Evolutionary conservation across 1,140 invertebrate species (phyloP), one percentile per base, ranked within the genome.

Genomic region (Heliconius melpomene): DNA sequence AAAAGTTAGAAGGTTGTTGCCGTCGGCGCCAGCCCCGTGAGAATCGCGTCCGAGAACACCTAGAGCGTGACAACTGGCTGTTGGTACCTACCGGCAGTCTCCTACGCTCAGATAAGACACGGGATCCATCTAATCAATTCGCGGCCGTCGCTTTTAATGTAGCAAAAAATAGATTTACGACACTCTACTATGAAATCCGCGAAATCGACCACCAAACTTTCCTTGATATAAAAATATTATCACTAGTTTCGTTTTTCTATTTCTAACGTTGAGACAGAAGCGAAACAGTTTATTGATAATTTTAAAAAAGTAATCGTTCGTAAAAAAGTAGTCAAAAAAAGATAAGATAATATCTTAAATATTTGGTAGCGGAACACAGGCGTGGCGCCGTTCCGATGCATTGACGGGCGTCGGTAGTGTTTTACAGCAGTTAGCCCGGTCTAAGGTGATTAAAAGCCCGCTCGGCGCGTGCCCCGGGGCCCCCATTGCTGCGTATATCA

Each of bases 401-500:
- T n/a, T n/a, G n/a, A n/a, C n/a, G n/a, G n/a, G n/a, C n/a, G n/a
- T 85, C 88, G 84, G 86, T 88, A 87, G 88, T 89, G 88, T 87
- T 87, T 86, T 66, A 83, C 78, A 83, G 82, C 84, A 83, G 80
- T 85, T 82, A 82, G 75, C 46, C 60, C 75, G 90, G 88, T 84
- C 88, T 88, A 87, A 90, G 90, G 87, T 92, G 91, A 94, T 94
- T 94, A 94, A 91, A 89, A 87, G 85, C 76, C 66, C 80, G 85
- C 82, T 52, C 32, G 79, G 85, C 91, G 89, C 90, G 90, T 89
- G 90, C 90, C 90, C 90, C 75, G 82, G 75, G 91, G 90, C 89
- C 29, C 71, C 79, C 79, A 84, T 85, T 87, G 83, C 81, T 85
- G 86, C 88, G 89, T 94, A 94, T 89, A 93, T 94, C 92, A 94